These are phyloP conservation scores for Drosophila paramelanica DNA, from an alignment of 2,888 invertebrate genomes.

Conservation along the genomic window DNA sequence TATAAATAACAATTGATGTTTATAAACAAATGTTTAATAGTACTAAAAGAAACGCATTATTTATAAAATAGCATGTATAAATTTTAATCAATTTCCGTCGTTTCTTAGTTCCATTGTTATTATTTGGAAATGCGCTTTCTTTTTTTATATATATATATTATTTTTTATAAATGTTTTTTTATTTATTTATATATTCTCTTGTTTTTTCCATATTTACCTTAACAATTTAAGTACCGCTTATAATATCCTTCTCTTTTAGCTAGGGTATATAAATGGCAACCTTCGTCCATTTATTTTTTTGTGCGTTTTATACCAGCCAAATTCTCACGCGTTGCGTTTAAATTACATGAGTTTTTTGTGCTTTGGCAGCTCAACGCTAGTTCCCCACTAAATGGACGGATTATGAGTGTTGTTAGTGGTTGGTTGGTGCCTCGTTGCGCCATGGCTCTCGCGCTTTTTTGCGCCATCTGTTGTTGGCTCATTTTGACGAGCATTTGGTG, in stretches of 20 bases:
- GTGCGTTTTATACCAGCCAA: constrained; percentile 23
- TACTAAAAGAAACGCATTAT: too few relatives aligned
- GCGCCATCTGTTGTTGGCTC: constrained; percentile 29
- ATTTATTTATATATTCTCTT: too few relatives aligned
- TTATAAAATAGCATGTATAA: too few relatives aligned
- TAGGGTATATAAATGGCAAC: constrained; percentile 28
- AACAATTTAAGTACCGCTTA: not conserved
- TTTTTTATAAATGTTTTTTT: too few relatives aligned
- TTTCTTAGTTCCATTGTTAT: too few relatives aligned
- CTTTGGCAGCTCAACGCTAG: constrained; percentile 43
- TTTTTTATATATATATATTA: too few relatives aligned
- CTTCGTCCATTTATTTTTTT: constrained; percentile 19
- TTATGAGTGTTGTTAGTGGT: constrained; percentile 76
- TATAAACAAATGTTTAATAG: too few relatives aligned
- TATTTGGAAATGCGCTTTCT: too few relatives aligned
- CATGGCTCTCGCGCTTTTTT: constrained; percentile 14
- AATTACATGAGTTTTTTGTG: constrained; percentile 63
- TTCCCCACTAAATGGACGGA: constrained; percentile 73
- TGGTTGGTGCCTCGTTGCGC: constrained; percentile 37
- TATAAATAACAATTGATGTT: too few relatives aligned
- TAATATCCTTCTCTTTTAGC: not conserved
- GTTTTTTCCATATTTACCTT: too few relatives aligned
- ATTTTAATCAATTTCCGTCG: too few relatives aligned
- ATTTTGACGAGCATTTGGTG: constrained; percentile 39
- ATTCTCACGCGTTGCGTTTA: constrained; percentile 65